These are phyloP conservation scores for Sminthurides aquaticus DNA, from an alignment of 2,888 invertebrate genomes.

Conservation along the genomic window DNA sequence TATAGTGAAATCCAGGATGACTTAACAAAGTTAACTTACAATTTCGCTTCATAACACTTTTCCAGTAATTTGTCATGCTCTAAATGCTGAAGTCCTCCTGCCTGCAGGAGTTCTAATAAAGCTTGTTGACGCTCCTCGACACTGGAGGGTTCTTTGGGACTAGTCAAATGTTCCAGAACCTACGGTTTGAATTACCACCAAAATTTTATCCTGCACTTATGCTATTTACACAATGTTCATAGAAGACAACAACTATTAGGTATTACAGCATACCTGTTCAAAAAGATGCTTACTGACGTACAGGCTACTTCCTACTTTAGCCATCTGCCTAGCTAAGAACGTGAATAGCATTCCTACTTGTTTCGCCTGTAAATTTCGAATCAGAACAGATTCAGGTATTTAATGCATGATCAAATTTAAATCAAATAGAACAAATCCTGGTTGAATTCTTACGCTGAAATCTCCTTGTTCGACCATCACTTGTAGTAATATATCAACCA, in stretches of 20 bases:
- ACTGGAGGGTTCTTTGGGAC: conserved; percentile 36
- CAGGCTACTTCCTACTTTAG: conserved; percentile 49
- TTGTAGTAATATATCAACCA: conserved; percentile 69
- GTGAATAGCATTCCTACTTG: conserved; percentile 60
- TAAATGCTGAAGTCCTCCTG: conserved; percentile 56
- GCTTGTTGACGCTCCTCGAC: conserved; percentile 64
- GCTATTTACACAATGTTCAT: not conserved
- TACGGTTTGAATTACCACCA: conserved; percentile 7
- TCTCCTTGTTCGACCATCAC: conserved; percentile 60
- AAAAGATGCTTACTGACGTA: conserved; percentile 53
- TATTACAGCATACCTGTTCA: conserved; percentile 54
- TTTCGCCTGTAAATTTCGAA: conserved; percentile 49
- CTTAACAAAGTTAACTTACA: conserved; percentile 48
- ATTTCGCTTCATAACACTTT: conserved; percentile 59
- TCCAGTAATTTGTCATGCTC: conserved; percentile 55
- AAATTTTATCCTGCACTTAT: too few relatives aligned
- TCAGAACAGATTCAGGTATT: not conserved
- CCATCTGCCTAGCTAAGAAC: conserved; percentile 60
- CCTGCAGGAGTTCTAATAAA: conserved; percentile 61
- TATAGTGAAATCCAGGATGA: not conserved
- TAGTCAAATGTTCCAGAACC: conserved; percentile 43
- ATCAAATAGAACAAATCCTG: not conserved
- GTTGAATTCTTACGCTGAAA: conserved; percentile 54
- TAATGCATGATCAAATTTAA: not conserved
- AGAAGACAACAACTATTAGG: not conserved